Percentiles rank a stretch among this genome's conserved stretches.
Conservation (phyloP, 1,140 invertebrate genomes). For the Samia ricini region DNA sequence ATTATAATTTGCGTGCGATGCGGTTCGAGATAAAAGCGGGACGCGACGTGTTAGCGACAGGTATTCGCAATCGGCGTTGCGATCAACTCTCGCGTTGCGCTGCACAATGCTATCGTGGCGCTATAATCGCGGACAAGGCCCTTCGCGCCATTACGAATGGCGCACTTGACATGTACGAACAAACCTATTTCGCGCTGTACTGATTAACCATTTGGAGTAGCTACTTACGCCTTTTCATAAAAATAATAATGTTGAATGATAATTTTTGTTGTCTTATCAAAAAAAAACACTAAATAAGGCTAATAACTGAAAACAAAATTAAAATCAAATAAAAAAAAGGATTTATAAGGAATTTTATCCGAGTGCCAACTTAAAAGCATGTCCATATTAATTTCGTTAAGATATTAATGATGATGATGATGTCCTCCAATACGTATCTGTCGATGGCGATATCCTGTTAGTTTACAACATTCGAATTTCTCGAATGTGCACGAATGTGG, state of each 20-base stretch:
- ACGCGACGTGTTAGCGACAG: conserved; percentile 73
- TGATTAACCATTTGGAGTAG: conserved; percentile 54
- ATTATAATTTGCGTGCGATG: conserved; percentile 77
- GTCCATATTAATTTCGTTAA: no score
- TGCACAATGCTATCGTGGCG: conserved; percentile 70
- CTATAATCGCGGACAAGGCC: conserved; percentile 66
- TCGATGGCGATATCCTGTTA: no score
- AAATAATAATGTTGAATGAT: not conserved
- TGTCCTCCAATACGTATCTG: no score
- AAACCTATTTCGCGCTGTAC: conserved; percentile 38
- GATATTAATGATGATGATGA: no score
- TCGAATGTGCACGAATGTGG: no score
- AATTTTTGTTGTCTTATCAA: no score
- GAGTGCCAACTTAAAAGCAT: no score
- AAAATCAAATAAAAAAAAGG: no score
- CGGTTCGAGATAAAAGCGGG: conserved; percentile 54
- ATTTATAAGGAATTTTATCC: no score
- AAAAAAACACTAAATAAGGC: not conserved
- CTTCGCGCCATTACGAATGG: conserved; percentile 69
- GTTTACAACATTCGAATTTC: no score
- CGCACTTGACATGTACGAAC: conserved; percentile 54
- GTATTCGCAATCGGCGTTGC: conserved; percentile 62
- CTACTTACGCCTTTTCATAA: conserved; percentile 6
- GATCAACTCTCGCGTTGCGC: conserved; percentile 58
- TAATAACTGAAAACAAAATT: no score